Conservation (phyloP, 2,113 vertebrate genomes). For the Pelobates fuscus region DNA sequence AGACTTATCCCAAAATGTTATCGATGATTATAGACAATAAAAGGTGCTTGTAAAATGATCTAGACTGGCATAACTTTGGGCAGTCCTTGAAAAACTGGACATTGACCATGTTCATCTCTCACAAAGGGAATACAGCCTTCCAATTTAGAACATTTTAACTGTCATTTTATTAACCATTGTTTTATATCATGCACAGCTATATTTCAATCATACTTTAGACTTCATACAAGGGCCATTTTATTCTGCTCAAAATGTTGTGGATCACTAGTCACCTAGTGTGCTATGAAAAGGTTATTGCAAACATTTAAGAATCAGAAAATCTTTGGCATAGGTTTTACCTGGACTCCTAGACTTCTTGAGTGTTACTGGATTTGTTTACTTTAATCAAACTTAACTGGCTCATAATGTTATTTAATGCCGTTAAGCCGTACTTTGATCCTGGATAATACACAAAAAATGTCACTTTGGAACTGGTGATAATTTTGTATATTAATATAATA, state of each 20-base stretch:
- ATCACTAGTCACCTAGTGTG: neutral
- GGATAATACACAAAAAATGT: neutral
- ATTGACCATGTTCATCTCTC: too few species aligned
- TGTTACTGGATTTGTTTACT: neutral
- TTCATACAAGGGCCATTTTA: neutral
- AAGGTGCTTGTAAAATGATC: too few species aligned
- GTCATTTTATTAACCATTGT: too few species aligned
- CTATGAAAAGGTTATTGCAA: slow-evolving; percentile 3
- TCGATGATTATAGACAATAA: too few species aligned
- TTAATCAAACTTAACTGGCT: neutral
- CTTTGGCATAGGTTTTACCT: neutral
- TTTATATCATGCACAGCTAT: too few species aligned
- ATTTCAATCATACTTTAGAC: too few species aligned
- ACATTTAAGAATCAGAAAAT: neutral
- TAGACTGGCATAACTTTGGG: too few species aligned
- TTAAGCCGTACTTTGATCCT: neutral
- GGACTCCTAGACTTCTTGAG: neutral
- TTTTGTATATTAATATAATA: too few species aligned
- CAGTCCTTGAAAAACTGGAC: too few species aligned
- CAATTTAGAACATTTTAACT: too few species aligned
- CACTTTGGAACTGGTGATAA: neutral
- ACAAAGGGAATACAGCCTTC: too few species aligned
- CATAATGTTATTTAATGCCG: neutral
- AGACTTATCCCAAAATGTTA: too few species aligned
- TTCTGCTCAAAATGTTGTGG: neutral